Percentiles rank a stretch among this genome's conserved stretches.
phyloP scores from a whole-genome alignment of 1,140 invertebrate genomes.

The Drosophila dunni region DNA sequence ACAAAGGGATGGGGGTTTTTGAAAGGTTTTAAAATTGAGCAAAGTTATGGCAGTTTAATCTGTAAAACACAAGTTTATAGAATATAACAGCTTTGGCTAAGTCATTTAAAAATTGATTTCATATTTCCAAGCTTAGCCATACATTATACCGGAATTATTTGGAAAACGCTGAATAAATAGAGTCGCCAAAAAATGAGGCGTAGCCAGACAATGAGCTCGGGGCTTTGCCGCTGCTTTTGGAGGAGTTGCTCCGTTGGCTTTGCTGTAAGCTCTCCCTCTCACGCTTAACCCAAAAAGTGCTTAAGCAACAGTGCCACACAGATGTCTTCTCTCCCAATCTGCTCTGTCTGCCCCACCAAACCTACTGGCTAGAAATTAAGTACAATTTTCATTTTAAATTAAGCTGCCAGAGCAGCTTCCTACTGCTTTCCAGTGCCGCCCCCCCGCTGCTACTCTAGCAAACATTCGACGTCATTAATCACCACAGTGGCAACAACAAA shows the following conservation, averaged over 20 bases:
- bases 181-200: conserved; percentile 4
- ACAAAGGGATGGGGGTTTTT: background rate
- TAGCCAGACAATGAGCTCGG: conserved; percentile 36
- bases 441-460: conserved; percentile 37
- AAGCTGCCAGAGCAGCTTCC: conserved; percentile 64
- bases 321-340: conserved; percentile 19
- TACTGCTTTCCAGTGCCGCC: background rate
- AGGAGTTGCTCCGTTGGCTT: conserved; percentile 34
- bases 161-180: conserved; percentile 38
- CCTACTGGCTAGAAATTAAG: conserved; percentile 68
- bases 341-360: background rate
- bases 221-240: background rate
- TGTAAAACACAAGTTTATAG: too few species aligned
- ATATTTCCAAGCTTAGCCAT: conserved; percentile 17
- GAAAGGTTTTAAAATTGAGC: background rate
- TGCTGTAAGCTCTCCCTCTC: conserved; percentile 37
- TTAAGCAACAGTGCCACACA: conserved; percentile 24
- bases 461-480: conserved; percentile 79
- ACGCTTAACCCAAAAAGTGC: conserved; percentile 7
- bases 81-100: background rate
- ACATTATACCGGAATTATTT: conserved; percentile 28
- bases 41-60: too few species aligned
- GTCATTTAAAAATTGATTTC: conserved; percentile 2
- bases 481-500: conserved; percentile 65
- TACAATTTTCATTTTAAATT: conserved; percentile 83